A percentile compares a stretch with the other conserved stretches of the same genome.
phyloP scores from a whole-genome alignment of 2,113 vertebrate species.

The Triplophysa rosa region DNA sequence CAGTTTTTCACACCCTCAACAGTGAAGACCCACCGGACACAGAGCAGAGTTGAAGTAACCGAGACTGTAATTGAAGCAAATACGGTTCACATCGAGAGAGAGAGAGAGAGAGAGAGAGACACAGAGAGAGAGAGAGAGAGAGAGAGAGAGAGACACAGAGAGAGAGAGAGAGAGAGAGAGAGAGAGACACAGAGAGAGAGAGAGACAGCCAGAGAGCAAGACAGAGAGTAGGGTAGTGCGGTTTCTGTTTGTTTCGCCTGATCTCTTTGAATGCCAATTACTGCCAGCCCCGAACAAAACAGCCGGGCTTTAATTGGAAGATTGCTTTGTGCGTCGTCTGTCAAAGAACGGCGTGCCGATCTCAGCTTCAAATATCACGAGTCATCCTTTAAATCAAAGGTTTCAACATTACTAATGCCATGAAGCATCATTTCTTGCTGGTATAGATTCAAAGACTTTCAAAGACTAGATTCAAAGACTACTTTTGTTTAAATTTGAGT shows the following conservation, averaged over 20 bases:
- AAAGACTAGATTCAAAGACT: no score
- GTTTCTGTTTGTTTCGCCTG: constrained; percentile 34
- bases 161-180: constrained; percentile 7
- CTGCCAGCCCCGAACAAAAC: not conserved
- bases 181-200: constrained; percentile 9
- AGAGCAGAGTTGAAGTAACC: constrained; percentile 12
- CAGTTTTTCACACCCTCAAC: not conserved
- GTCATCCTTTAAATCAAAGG: not conserved
- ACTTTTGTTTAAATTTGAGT: no score
- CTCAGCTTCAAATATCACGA: not conserved
- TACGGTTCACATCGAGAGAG: not conserved
- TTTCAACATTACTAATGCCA: no score
- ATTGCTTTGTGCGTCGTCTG: constrained; percentile 13
- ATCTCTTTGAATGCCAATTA: constrained; percentile 46
- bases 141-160: not conserved
- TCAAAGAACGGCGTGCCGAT: constrained; percentile 1
- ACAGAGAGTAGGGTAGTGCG: not conserved
- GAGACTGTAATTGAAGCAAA: constrained; percentile 24
- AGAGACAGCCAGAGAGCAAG: not conserved
- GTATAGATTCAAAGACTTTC: no score
- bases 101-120: constrained; percentile 1
- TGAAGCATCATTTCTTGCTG: no score
- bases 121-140: not conserved
- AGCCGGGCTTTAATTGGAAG: constrained; percentile 28
- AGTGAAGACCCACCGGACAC: not conserved